phyloP scores from a whole-genome alignment of 2,113 vertebrate genomes.

The Ginglymostoma cirratum region DNA sequence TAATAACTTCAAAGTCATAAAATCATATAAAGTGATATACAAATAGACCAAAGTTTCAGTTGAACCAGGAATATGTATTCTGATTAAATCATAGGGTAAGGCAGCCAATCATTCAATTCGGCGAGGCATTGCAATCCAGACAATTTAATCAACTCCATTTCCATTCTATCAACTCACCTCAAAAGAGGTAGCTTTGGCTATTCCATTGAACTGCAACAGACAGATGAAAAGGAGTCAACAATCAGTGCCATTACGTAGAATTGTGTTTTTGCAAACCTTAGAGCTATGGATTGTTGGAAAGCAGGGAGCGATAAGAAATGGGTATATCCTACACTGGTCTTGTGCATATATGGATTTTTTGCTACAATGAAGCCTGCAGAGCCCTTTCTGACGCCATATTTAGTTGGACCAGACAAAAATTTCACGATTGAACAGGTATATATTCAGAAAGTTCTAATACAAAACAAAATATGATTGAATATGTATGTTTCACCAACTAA shows the following conservation, averaged over 20 bases:
- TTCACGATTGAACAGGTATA: constrained; percentile 49
- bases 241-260: neutral
- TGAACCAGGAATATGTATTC: neutral
- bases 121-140: neutral
- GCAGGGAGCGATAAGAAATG: constrained; percentile 43
- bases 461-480: neutral
- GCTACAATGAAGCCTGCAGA: constrained; percentile 57
- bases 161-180: neutral
- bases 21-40: neutral
- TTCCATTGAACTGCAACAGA: neutral
- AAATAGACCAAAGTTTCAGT: neutral
- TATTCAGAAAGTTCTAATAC: neutral
- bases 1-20: neutral
- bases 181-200: neutral
- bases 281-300: constrained; percentile 39
- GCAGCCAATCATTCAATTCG: neutral
- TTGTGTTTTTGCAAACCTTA: neutral
- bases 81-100: neutral
- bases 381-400: constrained; percentile 59
- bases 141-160: neutral
- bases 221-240: neutral
- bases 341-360: constrained; percentile 60
- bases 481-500: neutral
- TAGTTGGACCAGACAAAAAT: constrained; percentile 60
- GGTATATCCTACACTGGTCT: constrained; percentile 52